A percentile compares a stretch with the other conserved stretches of the same genome.
Evolutionary conservation across 2,888 invertebrate genomes (phyloP).

Genomic region (Cosmia trapezina): DNA sequence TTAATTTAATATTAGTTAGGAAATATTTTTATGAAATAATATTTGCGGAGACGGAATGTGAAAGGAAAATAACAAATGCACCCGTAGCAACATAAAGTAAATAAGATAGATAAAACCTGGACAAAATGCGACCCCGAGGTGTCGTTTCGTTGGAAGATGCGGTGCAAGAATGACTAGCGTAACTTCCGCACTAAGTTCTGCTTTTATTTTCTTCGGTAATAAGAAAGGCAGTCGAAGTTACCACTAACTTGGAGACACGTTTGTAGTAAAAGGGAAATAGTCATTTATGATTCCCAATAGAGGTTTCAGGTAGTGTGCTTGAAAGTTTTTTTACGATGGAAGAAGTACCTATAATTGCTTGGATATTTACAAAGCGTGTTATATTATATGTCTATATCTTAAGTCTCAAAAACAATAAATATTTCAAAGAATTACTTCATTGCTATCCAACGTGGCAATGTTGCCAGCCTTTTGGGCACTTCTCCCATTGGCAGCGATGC

Average conservation of each 20-base stretch:
- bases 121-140: constrained; percentile 80
- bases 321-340: constrained; percentile 8
- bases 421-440: constrained; percentile 1
- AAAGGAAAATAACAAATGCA: constrained; percentile 51
- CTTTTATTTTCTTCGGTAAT: constrained; percentile 67
- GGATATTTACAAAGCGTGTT: neutral
- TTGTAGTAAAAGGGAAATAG: constrained; percentile 57
- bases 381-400: too few species aligned
- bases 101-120: constrained; percentile 72
- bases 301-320: constrained; percentile 11
- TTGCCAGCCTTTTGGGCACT: too few species aligned
- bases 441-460: too few species aligned
- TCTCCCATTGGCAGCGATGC: too few species aligned
- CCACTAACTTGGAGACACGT: constrained; percentile 49
- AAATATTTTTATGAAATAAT: constrained; percentile 30
- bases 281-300: constrained; percentile 49
- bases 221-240: constrained; percentile 63
- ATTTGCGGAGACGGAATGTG: constrained; percentile 24
- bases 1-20: too few species aligned
- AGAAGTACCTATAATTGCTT: neutral
- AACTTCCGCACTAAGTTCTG: constrained; percentile 67
- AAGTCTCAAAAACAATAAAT: neutral
- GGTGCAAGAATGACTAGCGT: constrained; percentile 71
- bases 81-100: constrained; percentile 68
- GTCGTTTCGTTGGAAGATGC: constrained; percentile 76